phyloP scores from a whole-genome alignment of 2,888 invertebrate species.

The Nasonia oneida region DNA sequence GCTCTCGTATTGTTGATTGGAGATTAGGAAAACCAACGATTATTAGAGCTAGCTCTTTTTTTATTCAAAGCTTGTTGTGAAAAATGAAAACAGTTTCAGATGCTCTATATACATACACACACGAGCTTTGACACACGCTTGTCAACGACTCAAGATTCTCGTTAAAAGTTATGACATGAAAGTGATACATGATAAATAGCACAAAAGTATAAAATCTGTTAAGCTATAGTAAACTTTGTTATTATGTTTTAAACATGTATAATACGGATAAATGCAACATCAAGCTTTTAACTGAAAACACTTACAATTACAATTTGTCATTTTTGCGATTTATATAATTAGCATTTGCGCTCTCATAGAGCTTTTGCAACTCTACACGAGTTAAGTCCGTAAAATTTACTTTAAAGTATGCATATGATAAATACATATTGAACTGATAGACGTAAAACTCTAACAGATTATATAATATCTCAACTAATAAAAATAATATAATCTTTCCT shows the following conservation, averaged over 20 bases:
- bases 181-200: background rate
- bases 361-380: slow-evolving; percentile 10
- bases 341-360: slow-evolving; percentile 17
- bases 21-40: background rate
- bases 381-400: slow-evolving; percentile 17
- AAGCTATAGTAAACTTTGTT: background rate
- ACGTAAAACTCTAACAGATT: too few species aligned
- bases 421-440: too few species aligned
- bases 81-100: background rate
- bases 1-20: background rate
- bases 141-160: background rate
- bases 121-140: background rate
- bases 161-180: background rate
- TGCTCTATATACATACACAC: background rate
- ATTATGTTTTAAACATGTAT: background rate
- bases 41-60: background rate
- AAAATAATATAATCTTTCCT: too few species aligned
- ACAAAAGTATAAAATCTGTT: background rate
- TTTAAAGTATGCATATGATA: background rate
- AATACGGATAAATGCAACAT: background rate
- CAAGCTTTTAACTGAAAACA: too few species aligned
- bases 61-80: background rate
- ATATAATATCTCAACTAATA: too few species aligned
- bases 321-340: slow-evolving; percentile 10
- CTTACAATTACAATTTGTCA: background rate